Base-by-base conservation (phyloP, 2,888 invertebrate species). In the Megastigmus dorsalis region DNA sequence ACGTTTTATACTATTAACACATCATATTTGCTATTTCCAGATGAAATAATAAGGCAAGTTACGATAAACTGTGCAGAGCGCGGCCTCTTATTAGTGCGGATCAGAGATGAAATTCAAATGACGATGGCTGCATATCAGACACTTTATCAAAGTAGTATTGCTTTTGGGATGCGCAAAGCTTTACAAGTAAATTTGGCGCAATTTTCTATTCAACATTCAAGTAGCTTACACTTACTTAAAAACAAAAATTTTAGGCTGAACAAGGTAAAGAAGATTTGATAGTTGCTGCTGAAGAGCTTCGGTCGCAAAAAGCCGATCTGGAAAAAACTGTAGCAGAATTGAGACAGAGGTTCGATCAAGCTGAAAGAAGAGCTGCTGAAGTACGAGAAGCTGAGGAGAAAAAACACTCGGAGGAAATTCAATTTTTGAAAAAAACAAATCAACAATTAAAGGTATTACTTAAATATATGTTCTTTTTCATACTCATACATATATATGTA, bases 91-190 rank as follows among this genome's bases (percentile, higher is more conserved):
- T 89, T 99, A 59, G 89, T 98, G 65, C 91, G 98, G 80, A 95
- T 99, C 3, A 91, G 99, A 23, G 98, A 99, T 86, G 99, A 99
- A 90, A 94, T 98, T 72, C 92, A 95, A 78, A 97, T 99, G 94
- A 98, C 98, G 0, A 94, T 99, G 89, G 95, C 97, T 82, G 97
- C 98, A 0, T 99, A 97, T 86, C 97, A 98, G 88, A 96, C 97
- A 0, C 90, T 99, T 1, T 98, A 98, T 85, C 98, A 98, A 88
- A 98, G 98, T 88, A 97, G 98, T 67, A 96, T 98, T 63, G 98
- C 98, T 0, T 99, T 98, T 86, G 98, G 98, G 28, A 97, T 99
- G 93, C 92, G 98, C 77, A 99, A 99, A 90, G 97, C 98, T n/a
- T 89, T 99, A 70, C 95, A 96, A 89, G 94, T 94, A 81, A n/a